Base-by-base conservation (phyloP, 2,113 vertebrate genomes). In the Cheirogaleus medius region DNA sequence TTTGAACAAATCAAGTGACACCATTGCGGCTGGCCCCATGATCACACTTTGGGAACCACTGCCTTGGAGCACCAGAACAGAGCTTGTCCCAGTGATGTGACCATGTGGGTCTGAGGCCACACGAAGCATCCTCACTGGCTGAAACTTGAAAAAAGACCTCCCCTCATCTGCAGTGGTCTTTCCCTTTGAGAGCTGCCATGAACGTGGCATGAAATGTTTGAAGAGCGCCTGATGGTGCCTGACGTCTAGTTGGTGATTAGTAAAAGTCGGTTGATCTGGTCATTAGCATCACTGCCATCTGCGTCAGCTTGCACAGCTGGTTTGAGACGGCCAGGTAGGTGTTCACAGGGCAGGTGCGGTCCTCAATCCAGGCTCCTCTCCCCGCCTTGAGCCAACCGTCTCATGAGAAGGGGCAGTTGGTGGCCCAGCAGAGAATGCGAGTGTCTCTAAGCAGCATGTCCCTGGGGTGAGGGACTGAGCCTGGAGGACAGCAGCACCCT, bases 51-150 rank as follows among this genome's bases (percentile, higher is more conserved):
- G 89, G 54, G 85, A 87, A 44, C 27, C 52, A 17, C 29, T 29
- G 82, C 18, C 78, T 66, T n/a, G 5, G 27, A 60, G 44, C 74
- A 85, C 12, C 39, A 27, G 27, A 32, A 74, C 6, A 0, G 1
- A 27, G 17, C 39, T 73, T 29, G 47, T 66, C n/a, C 2, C 0
- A 23, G 49, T 49, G 78, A 39, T 4, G 5, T n/a, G 54, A 21
- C 14, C 1, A 0, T 71, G 14, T 10, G 4, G 10, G 4, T 42
- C 27, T 82, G 66, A 8, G 1, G 37, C 21, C 3, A 0, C n/a
- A 3, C 4, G 3, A 39, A 60, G 5, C 63, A 8, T 18, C 23
- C 21, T 69, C 11, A 9, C 0, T 1, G 15, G 12, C 4, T 52
- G 34, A 21, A 7, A 32, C 66, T 82, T 42, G 44, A 32, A 0